These are phyloP conservation scores for Nymphalis io DNA, from an alignment of 1,140 invertebrate species.

Conservation along the genomic window DNA sequence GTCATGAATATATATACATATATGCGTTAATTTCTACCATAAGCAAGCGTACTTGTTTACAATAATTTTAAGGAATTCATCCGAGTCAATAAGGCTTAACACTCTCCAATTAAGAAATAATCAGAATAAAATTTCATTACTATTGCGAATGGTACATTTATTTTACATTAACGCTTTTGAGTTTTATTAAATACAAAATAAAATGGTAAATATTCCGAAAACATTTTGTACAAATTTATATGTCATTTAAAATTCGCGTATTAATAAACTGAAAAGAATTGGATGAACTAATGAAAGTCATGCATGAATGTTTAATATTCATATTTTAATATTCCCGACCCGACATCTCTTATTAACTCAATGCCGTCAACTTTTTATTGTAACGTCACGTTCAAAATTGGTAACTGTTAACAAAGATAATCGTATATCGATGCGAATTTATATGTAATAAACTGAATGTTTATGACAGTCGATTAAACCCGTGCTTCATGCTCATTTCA, in stretches of 20 bases:
- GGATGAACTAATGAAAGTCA: slow-evolving; percentile 12
- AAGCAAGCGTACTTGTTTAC: too few relatives aligned
- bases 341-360: not conserved
- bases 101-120: too few relatives aligned
- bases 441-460: slow-evolving; percentile 18
- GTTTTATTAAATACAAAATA: not conserved
- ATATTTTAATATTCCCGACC: slow-evolving; percentile 21
- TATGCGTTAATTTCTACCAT: too few relatives aligned
- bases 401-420: slow-evolving; percentile 24
- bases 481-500: slow-evolving; percentile 15
- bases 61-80: too few relatives aligned
- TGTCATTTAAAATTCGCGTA: not conserved
- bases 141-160: too few relatives aligned
- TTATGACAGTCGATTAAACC: slow-evolving; percentile 27
- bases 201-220: not conserved
- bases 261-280: not conserved
- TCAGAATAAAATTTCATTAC: too few relatives aligned
- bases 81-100: too few relatives aligned
- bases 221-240: not conserved
- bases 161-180: not conserved
- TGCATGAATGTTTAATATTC: not conserved
- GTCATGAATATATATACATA: too few relatives aligned
- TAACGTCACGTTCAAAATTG: slow-evolving; percentile 20
- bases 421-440: slow-evolving; percentile 23
- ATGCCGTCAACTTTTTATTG: slow-evolving; percentile 12